Evolutionary conservation across 2,797 vertebrate genomes (phyloP), one percentile per base, ranked within the genome.

Genomic region (Scyliorhinus canicula): DNA sequence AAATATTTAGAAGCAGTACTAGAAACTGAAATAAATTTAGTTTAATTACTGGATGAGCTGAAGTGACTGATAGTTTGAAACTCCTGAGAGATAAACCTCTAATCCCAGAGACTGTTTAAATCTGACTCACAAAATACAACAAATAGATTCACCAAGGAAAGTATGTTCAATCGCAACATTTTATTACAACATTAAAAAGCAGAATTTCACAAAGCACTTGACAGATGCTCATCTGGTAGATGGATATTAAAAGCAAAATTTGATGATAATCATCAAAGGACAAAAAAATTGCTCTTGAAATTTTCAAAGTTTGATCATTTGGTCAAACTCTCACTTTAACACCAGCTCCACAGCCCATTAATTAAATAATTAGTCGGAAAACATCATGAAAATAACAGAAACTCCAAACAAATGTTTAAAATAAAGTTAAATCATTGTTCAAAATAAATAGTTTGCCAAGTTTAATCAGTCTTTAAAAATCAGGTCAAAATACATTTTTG

Each of bases 401-500:
- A 71, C 28, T 52, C 44, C 65, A 93, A 93, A 93, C 63, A 0
- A 93, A 69, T 69, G 50, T 28, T 65, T 71, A 2, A 3, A 35
- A 44, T 50, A 93, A 71, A 93, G 65, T 93, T 44, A 93, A 93
- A 52, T 93, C 44, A 93, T 71, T 71, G 65, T 69, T 71, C 93
- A 93, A 93, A 93, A 93, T 71, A 71, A 71, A 71, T 52, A 71
- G 44, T 35, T 35, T 9, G 69, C 65, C 26, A 93, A 31, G 47
- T 71, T 50, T 26, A 69, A 71, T 93, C 26, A 50, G 91, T 93
- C 24, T 69, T 93, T 31, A 69, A 65, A 67, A 93, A 44, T 50
- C 3, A 90, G 86, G 55, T 93, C 40, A 40, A 47, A 65, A 69
- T 8, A 63, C 44, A 44, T 93, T 90, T 69, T 93, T 24, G 5